Percentiles rank a stretch among this genome's conserved stretches.
phyloP scores from a whole-genome alignment of 2,113 vertebrate species.

The Indicator maculatus region DNA sequence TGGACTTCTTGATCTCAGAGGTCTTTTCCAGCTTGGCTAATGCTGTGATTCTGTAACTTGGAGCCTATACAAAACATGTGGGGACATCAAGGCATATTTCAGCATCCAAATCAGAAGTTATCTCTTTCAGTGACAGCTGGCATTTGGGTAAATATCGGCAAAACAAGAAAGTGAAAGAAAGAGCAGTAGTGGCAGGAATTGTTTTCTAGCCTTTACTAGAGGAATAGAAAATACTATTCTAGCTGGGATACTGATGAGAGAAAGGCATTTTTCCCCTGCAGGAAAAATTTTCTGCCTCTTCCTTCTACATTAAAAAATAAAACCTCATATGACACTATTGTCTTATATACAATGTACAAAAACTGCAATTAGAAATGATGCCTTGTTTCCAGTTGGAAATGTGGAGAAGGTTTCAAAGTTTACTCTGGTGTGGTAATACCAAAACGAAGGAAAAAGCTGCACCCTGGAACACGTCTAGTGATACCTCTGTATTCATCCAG shows the following conservation, averaged over 20 bases:
- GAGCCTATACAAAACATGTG: not conserved
- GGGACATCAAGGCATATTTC: constrained; percentile 13
- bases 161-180: not conserved
- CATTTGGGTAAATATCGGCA: not conserved
- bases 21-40: not conserved
- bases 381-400: not conserved
- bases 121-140: not conserved
- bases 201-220: not conserved
- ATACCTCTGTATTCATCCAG: not conserved
- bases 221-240: not conserved
- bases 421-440: not conserved
- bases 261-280: not conserved
- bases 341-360: not conserved
- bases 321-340: rapidly evolving
- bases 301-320: not conserved
- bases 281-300: not conserved
- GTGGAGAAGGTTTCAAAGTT: not conserved
- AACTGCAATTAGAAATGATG: not conserved
- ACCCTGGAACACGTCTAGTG: not conserved
- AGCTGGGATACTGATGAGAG: not conserved
- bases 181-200: not conserved
- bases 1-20: too few species aligned
- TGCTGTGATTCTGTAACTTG: constrained; percentile 5
- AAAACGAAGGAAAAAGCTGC: not conserved
- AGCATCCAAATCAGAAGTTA: not conserved